Conservation (phyloP, 2,113 vertebrate species). For the Malurus elegans region DNA sequence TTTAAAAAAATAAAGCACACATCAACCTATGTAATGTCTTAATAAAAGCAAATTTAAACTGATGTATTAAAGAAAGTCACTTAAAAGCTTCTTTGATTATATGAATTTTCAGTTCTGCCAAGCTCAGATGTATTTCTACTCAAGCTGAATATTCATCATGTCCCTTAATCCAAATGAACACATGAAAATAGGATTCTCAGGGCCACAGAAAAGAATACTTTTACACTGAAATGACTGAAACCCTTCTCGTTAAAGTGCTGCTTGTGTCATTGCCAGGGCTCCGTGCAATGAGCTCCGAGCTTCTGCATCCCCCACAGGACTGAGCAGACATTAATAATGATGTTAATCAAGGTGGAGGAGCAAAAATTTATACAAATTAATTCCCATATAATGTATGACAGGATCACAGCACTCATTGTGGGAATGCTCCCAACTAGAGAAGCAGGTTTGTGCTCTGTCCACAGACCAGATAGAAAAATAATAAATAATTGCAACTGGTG, state of each 20-base stretch:
- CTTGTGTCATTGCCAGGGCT: not conserved
- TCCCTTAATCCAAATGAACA: not conserved
- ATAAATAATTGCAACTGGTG: not conserved
- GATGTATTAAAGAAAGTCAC: not conserved
- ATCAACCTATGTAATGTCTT: not conserved
- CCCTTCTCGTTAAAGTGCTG: not conserved
- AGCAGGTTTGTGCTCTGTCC: not conserved
- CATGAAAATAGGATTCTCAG: not conserved
- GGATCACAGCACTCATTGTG: not conserved
- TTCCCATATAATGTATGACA: not conserved
- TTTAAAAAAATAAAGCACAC: not conserved
- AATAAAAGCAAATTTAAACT: not conserved
- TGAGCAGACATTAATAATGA: not conserved
- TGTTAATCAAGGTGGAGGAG: not conserved
- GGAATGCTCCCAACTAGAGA: not conserved
- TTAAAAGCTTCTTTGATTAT: not conserved
- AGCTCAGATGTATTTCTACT: not conserved
- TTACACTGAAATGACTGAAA: not conserved
- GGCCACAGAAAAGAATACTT: not conserved
- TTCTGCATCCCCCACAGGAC: not conserved
- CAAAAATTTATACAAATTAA: not conserved
- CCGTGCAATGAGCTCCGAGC: not conserved
- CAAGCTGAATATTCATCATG: not conserved
- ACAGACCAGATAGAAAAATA: not conserved
- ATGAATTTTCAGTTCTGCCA: not conserved